Conservation (phyloP, 2,888 invertebrate species). For the Brachylomia viminalis region DNA sequence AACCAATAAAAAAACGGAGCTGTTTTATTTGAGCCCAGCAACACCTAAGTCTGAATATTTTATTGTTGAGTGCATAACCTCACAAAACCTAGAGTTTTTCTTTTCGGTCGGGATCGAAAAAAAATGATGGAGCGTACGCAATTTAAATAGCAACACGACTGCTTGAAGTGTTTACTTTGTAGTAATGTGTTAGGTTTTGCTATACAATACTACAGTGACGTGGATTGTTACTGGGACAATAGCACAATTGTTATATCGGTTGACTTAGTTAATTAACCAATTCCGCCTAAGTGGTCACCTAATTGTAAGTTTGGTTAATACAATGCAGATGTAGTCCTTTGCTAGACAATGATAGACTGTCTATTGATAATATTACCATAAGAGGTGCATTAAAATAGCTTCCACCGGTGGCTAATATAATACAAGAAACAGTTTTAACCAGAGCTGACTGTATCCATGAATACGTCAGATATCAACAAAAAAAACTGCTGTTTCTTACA, state of each 20-base stretch:
- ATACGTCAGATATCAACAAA: too few species aligned
- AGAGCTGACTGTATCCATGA: too few species aligned
- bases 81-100: constrained; percentile 30
- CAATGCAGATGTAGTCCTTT: neutral
- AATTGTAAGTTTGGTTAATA: constrained; percentile 10
- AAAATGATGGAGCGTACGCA: constrained; percentile 52
- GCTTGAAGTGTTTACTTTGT: constrained; percentile 13
- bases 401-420: neutral
- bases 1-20: constrained; percentile 11
- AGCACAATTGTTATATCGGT: neutral
- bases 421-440: too few species aligned
- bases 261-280: constrained; percentile 3
- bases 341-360: neutral
- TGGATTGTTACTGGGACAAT: neutral
- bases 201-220: neutral
- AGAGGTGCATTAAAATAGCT: neutral
- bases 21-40: constrained; percentile 25
- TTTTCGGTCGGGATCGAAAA: constrained; percentile 38
- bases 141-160: constrained; percentile 47
- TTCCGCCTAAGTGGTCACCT: constrained; percentile 4
- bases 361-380: neutral
- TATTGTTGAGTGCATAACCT: constrained; percentile 36
- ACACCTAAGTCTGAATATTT: constrained; percentile 53
- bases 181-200: neutral
- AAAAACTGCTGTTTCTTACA: too few species aligned